These are phyloP conservation scores for Chrysolina americana DNA, from an alignment of 2,888 invertebrate species.

Conservation along the genomic window DNA sequence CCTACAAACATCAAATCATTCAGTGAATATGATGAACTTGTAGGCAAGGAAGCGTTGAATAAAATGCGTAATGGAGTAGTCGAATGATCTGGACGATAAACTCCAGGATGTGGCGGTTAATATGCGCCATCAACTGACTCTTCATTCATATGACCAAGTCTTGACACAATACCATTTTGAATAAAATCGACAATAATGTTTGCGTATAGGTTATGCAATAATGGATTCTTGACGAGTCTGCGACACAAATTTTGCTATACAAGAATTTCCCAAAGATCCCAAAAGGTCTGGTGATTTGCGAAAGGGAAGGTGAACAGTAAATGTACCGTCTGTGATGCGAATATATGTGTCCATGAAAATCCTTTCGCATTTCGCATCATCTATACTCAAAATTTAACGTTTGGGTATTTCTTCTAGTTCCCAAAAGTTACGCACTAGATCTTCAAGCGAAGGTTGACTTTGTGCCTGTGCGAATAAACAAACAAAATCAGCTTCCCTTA, in stretches of 20 bases:
- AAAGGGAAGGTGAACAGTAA: neutral
- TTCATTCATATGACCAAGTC: neutral
- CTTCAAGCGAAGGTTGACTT: neutral
- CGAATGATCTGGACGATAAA: neutral
- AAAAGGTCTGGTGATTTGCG: neutral
- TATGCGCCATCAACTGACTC: neutral
- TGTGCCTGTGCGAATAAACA: neutral
- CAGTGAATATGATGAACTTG: neutral
- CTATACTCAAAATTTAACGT: neutral
- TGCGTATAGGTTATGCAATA: neutral
- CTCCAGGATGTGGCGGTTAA: neutral
- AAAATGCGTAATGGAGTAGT: neutral
- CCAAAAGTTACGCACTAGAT: neutral
- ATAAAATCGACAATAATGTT: neutral
- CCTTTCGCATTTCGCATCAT: neutral
- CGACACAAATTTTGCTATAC: neutral
- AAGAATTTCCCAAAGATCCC: neutral
- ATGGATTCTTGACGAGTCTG: neutral
- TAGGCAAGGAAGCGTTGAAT: neutral
- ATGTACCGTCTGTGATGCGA: neutral
- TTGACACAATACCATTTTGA: neutral
- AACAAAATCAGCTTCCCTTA: neutral
- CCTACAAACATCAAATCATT: neutral
- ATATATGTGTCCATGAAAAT: neutral
- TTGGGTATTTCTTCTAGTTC: conserved; percentile 4